Conservation (phyloP, 2,797 vertebrate genomes). For the Mycteria americana region DNA sequence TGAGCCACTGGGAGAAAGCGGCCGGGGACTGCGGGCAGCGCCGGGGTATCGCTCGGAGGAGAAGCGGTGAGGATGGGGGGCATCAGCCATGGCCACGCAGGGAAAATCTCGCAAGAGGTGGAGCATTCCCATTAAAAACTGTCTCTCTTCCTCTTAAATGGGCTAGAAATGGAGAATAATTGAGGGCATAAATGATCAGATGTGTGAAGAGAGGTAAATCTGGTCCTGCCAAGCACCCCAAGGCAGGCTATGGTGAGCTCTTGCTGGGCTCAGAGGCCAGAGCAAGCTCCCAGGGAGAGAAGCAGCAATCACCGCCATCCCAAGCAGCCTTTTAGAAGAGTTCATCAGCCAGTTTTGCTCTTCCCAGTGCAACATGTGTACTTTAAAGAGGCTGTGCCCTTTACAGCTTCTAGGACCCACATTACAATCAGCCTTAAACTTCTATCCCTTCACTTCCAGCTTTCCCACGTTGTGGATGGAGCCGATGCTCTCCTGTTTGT, state of each 20-base stretch:
- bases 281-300: not conserved
- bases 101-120: not conserved
- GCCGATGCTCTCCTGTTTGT: not conserved
- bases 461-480: not conserved
- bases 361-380: not conserved
- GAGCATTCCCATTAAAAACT: not conserved
- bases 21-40: fast-evolving
- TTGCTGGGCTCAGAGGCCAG: not conserved
- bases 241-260: not conserved
- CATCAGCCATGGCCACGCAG: not conserved
- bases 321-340: not conserved
- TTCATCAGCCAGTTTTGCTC: not conserved
- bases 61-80: not conserved
- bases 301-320: not conserved
- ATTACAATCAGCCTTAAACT: not conserved
- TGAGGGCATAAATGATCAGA: not conserved
- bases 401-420: not conserved
- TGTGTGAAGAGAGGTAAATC: not conserved
- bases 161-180: not conserved
- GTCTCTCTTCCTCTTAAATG: not conserved
- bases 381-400: not conserved
- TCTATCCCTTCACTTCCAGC: not conserved
- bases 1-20: not conserved
- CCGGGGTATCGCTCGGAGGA: fast-evolving
- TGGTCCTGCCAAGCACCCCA: not conserved